phyloP scores from a whole-genome alignment of 2,113 vertebrate species.

The Euleptes europaea region DNA sequence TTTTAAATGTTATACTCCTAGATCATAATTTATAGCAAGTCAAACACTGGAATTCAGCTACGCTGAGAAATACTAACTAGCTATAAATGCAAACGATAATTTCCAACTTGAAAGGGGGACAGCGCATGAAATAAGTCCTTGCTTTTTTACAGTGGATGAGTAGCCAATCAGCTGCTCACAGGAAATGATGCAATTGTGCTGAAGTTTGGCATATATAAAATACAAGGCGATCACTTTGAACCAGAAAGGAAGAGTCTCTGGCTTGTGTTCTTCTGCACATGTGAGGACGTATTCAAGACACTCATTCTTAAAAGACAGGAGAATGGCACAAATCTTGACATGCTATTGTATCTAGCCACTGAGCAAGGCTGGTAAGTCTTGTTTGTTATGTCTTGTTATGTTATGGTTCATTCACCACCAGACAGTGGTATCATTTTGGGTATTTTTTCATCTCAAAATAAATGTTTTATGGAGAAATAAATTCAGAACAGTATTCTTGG shows the following conservation, averaged over 20 bases:
- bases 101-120: neutral
- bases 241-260: neutral
- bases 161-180: neutral
- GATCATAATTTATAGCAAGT: conserved; percentile 15
- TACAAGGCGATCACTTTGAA: neutral
- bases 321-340: neutral
- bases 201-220: neutral
- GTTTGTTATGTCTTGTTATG: no score
- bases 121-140: neutral
- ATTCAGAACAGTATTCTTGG: no score
- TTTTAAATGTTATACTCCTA: conserved; percentile 45
- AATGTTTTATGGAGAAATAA: neutral
- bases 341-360: neutral
- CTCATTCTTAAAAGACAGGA: neutral
- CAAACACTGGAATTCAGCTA: neutral
- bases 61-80: neutral
- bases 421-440: neutral
- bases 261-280: neutral
- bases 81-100: neutral
- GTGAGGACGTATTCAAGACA: neutral
- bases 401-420: neutral
- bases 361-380: no score
- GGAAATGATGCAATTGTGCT: neutral
- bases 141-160: neutral
- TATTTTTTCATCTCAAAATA: neutral